Base-by-base conservation (phyloP, 2,113 vertebrate genomes). In the Grus americana region DNA sequence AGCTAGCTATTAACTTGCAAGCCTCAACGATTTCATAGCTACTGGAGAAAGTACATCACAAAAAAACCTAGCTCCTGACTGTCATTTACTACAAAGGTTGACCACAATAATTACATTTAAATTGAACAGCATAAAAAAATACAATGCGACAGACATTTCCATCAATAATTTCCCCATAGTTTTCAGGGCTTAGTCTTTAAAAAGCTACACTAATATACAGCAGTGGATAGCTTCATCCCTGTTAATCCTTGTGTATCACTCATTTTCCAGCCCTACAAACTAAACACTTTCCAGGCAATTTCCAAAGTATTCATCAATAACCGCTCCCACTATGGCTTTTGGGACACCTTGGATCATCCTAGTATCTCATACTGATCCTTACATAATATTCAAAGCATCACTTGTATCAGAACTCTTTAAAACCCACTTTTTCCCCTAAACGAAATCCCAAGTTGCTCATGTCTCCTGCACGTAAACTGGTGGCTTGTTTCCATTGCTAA, bases 161-260 rank as follows among this genome's bases (percentile, higher is more conserved):
- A 87, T 12, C 36, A 65, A 22, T 49, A 36, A 66, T 15, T 68
- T 68, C 70, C 38, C 40, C 27, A 12, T 0, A 26, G 36, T 26
- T 78, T 83, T 57, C 52, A 68, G 18, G 40, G n/a, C 44, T 79
- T 34, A 81, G 20, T 19, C n/a, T 81, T 94, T 70, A 67, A 22
- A 80, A 74, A 14, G 19, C 73, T 67, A 50, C 18, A 23, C 36
- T 36, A 57, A 15, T 6, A 49, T 4, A 12, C n/a, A 58, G 54
- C 65, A 82, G 34, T 3, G 4, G 30, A 62, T 11, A 74, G 38
- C 49, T 17, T 80, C 65, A 40, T 2, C 12, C 13, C 57, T 42
- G 26, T 6, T 44, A 59, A 72, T 34, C 15, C 58, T 67, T 0
- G 0, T 2, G 8, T 17, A 86, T 32, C 34, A 79, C 11, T 20